phyloP scores from a whole-genome alignment of 2,797 vertebrate genomes.

The Myotis myotis region DNA sequence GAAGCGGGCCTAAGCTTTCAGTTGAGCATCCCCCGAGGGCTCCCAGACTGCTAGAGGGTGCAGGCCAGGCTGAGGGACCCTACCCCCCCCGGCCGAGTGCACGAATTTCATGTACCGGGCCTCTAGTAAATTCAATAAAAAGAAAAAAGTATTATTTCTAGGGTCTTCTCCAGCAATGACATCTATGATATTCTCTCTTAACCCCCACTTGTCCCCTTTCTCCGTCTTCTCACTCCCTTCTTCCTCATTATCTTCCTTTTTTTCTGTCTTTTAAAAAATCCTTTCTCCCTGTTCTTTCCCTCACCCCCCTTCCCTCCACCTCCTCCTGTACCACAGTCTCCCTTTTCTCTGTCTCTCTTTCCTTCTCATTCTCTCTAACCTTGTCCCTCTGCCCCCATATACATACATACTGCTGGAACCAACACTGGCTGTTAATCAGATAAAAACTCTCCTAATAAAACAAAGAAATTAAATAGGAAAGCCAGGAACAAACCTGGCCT shows the following conservation, averaged over 20 bases:
- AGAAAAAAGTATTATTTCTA: neutral
- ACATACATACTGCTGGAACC: neutral
- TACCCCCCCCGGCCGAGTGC: no score
- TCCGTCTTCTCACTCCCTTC: neutral
- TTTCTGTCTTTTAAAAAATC: neutral
- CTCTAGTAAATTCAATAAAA: neutral
- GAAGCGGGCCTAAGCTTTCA: no score
- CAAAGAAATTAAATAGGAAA: conserved; percentile 55
- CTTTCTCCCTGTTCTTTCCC: neutral
- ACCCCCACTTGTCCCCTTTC: neutral
- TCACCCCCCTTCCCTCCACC: neutral
- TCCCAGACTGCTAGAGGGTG: no score
- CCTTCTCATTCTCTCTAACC: neutral
- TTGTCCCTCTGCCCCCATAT: fast-evolving
- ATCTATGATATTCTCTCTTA: neutral
- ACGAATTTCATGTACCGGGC: fast-evolving
- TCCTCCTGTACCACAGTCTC: neutral
- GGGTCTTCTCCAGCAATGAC: neutral
- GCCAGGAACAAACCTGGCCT: neutral
- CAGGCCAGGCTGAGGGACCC: no score
- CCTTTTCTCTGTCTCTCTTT: neutral
- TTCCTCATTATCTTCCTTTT: neutral
- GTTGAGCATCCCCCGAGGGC: no score
- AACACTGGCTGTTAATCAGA: neutral
- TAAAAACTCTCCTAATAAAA: conserved; percentile 65